Evolutionary conservation across 1,140 invertebrate genomes (phyloP).

Genomic region (Chionoecetes opilio): DNA sequence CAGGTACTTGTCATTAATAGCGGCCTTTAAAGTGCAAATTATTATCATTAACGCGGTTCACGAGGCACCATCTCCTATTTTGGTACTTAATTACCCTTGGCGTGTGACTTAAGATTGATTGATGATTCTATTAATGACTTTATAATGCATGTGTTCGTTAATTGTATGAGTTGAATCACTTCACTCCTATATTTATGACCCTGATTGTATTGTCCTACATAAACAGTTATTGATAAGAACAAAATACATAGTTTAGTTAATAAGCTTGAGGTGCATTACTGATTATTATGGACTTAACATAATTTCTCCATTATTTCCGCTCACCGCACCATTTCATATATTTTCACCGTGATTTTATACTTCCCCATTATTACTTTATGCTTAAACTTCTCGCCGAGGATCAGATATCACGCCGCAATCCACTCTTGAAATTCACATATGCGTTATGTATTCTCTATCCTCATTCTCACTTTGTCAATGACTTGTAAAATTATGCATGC

Average conservation of each 20-base stretch:
- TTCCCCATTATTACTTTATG: background rate
- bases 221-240: background rate
- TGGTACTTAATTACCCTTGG: background rate
- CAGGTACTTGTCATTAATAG: background rate
- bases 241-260: no score
- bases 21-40: background rate
- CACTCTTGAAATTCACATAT: background rate
- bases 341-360: background rate
- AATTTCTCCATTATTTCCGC: no score
- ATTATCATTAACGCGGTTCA: background rate
- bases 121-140: background rate
- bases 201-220: background rate
- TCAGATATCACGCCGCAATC: background rate
- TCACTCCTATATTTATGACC: background rate
- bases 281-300: no score
- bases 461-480: conserved; percentile 29
- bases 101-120: background rate
- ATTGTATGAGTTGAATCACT: background rate
- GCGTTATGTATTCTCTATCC: background rate
- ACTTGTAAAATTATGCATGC: conserved; percentile 20
- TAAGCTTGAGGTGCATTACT: no score
- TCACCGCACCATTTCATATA: no score
- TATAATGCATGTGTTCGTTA: background rate
- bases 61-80: background rate
- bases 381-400: background rate